These are phyloP conservation scores for Caenorhabditis angaria DNA, from an alignment of 2,888 invertebrate genomes.

Conservation along the genomic window DNA sequence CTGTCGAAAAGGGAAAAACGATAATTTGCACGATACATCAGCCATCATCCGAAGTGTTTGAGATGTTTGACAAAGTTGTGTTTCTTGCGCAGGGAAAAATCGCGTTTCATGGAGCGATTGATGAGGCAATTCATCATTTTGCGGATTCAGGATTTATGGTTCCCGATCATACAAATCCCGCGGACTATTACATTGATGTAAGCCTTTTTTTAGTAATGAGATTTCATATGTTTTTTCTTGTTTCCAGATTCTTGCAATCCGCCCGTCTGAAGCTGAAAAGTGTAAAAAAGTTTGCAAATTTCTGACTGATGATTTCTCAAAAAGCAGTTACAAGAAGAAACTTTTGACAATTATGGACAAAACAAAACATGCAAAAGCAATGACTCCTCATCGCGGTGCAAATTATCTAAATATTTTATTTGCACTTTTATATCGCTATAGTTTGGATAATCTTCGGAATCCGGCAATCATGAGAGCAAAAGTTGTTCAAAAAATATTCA, in stretches of 20 bases:
- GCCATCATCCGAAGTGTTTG: slow-evolving; percentile 87
- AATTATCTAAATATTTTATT: slow-evolving; percentile 21
- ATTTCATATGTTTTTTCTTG: background rate
- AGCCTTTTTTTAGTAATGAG: background rate
- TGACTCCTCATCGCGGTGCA: slow-evolving; percentile 37
- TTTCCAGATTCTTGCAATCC: slow-evolving; percentile 80
- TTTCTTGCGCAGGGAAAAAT: slow-evolving; percentile 91
- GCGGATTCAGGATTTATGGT: slow-evolving; percentile 69
- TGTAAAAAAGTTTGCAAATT: slow-evolving; percentile 78
- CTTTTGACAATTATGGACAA: slow-evolving; percentile 38
- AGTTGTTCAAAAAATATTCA: slow-evolving; percentile 60
- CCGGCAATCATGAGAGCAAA: slow-evolving; percentile 59
- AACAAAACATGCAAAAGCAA: slow-evolving; percentile 21
- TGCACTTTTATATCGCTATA: slow-evolving; percentile 45
- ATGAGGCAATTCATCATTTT: slow-evolving; percentile 84
- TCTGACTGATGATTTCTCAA: slow-evolving; percentile 52
- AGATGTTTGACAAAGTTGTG: slow-evolving; percentile 83
- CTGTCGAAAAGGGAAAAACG: slow-evolving; percentile 81
- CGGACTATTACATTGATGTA: slow-evolving; percentile 73
- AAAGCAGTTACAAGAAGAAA: slow-evolving; percentile 24
- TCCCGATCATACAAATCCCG: slow-evolving; percentile 72
- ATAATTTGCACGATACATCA: slow-evolving; percentile 93
- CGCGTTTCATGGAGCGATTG: slow-evolving; percentile 83
- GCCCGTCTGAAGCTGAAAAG: slow-evolving; percentile 84
- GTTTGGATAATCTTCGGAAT: slow-evolving; percentile 59